Evolutionary conservation across 2,113 vertebrate genomes (phyloP).

Genomic region (Ovis canadensis): DNA sequence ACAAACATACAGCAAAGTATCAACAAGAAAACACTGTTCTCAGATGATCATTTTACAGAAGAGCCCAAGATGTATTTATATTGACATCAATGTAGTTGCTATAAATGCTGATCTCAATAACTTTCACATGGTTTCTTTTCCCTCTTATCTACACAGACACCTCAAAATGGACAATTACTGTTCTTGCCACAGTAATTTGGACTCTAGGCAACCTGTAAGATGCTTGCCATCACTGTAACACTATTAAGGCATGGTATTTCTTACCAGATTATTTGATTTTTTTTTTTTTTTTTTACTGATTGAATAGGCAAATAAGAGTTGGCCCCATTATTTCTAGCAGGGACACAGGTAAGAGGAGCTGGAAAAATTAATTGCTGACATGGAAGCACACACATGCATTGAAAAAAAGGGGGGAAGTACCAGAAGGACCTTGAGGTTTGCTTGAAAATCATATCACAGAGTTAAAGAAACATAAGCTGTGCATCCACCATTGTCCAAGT

Average conservation of each 20-base stretch:
- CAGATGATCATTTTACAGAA: constrained; percentile 37
- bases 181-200: not conserved
- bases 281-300: not conserved
- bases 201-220: not conserved
- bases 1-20: constrained; percentile 28
- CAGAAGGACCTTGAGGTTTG: not conserved
- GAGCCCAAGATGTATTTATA: not conserved
- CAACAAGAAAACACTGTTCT: constrained; percentile 25
- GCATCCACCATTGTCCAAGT: not conserved
- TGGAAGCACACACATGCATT: not conserved
- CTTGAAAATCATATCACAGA: not conserved
- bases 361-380: not conserved
- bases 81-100: not conserved
- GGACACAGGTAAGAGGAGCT: not conserved
- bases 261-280: not conserved
- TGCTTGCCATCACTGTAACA: not conserved
- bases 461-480: not conserved
- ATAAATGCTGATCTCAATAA: not conserved
- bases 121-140: not conserved
- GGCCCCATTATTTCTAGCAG: not conserved
- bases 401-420: not conserved
- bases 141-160: not conserved
- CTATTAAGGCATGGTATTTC: not conserved
- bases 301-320: constrained; percentile 7
- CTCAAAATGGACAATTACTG: not conserved